These are phyloP conservation scores for Polyommatus icarus DNA, from an alignment of 2,888 invertebrate genomes.

Conservation along the genomic window DNA sequence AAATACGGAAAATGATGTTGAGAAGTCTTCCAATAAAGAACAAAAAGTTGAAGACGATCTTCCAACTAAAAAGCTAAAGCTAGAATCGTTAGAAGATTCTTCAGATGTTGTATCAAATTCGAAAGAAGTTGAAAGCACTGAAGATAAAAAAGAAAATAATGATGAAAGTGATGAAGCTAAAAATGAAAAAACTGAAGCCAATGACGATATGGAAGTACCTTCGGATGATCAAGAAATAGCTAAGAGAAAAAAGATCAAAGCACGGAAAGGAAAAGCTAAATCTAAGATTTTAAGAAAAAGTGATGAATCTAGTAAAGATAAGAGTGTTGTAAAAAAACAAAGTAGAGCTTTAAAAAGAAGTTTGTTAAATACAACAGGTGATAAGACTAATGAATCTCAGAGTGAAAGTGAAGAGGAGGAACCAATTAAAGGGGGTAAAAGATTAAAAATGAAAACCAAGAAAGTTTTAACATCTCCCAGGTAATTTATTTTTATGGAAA, in stretches of 20 bases:
- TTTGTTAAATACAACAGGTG: conserved; percentile 62
- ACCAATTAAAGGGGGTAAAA: conserved; percentile 64
- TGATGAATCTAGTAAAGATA: conserved; percentile 51
- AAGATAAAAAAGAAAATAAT: background rate
- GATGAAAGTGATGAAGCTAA: conserved; percentile 41
- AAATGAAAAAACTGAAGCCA: conserved; percentile 52
- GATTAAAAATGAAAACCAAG: conserved; percentile 74
- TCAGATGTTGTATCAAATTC: conserved; percentile 67
- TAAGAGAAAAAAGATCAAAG: conserved; percentile 70
- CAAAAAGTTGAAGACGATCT: conserved; percentile 61
- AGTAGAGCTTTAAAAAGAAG: conserved; percentile 67
- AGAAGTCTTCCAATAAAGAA: conserved; percentile 58
- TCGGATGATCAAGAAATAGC: conserved; percentile 50
- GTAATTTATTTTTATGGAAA: conserved; percentile 45
- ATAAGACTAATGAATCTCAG: conserved; percentile 73
- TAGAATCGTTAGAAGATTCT: conserved; percentile 58
- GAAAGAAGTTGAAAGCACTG: conserved; percentile 57
- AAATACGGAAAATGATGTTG: conserved; percentile 57
- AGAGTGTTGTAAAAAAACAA: conserved; percentile 48
- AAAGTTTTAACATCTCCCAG: conserved; percentile 67
- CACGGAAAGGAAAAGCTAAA: conserved; percentile 68
- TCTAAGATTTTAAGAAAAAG: conserved; percentile 53
- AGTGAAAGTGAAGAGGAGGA: conserved; percentile 72
- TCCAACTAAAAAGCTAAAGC: conserved; percentile 68
- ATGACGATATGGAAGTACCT: conserved; percentile 48